A percentile compares a stretch with the other conserved stretches of the same genome.
Evolutionary conservation across 92 coral and sea anemone genomes (phyloP).

Genomic region (Zoanthus solanderi): DNA sequence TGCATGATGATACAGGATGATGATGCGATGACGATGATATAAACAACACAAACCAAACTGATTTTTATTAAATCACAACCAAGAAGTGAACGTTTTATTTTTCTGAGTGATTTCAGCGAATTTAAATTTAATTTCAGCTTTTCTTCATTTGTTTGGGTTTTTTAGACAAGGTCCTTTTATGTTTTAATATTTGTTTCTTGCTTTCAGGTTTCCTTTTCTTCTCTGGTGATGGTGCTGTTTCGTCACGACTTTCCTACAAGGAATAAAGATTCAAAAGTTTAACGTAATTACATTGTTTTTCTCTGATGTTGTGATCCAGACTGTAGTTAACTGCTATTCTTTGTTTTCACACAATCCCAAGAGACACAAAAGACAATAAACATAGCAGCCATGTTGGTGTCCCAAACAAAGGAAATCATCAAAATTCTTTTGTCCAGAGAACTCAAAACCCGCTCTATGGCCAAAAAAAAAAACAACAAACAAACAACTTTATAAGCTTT

Average conservation of each 20-base stretch:
- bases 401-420: no score
- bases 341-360: no score
- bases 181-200: conserved; percentile 31
- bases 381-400: no score
- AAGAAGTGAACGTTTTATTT: not conserved
- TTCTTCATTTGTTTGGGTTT: conserved; percentile 39
- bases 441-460: no score
- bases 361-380: no score
- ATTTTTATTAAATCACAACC: not conserved
- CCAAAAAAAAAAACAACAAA: no score
- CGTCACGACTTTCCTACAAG: not conserved
- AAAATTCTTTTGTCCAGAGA: not conserved
- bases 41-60: no score
- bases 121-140: not conserved
- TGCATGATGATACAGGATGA: not conserved
- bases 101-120: not conserved
- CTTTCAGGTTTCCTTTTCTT: conserved; percentile 20
- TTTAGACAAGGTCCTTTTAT: not conserved
- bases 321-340: not conserved
- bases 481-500: no score
- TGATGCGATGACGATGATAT: no score
- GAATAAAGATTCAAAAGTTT: not conserved
- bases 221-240: not conserved
- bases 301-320: not conserved
- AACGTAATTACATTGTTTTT: no score